Conservation (phyloP, 2,797 vertebrate genomes). For the Crenuchus spilurus region DNA sequence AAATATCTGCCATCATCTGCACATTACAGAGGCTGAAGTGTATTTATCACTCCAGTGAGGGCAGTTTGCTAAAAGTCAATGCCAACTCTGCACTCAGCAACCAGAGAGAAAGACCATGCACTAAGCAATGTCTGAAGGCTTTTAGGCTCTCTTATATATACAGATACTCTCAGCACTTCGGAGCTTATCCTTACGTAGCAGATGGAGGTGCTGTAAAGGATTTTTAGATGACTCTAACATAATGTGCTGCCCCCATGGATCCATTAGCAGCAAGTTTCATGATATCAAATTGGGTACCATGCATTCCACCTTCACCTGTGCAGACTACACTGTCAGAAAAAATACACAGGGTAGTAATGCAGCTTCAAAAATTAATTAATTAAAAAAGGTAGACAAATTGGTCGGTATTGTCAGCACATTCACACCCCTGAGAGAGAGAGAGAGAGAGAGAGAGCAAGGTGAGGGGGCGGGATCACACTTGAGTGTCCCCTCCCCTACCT, state of each 20-base stretch:
- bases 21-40: not conserved
- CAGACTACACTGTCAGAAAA: no score
- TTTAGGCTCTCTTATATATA: not conserved
- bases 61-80: constrained; percentile 45
- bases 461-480: no score
- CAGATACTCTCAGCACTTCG: not conserved
- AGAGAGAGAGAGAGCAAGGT: no score
- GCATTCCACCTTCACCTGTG: constrained; percentile 7
- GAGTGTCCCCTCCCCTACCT: no score
- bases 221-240: constrained; percentile 33
- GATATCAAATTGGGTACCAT: constrained; percentile 3
- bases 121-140: not conserved
- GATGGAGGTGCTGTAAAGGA: constrained; percentile 23
- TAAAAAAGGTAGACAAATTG: no score
- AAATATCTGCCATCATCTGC: not conserved
- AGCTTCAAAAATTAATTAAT: not conserved
- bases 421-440: no score
- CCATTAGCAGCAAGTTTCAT: constrained; percentile 30
- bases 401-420: not conserved
- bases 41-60: not conserved
- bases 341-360: constrained; percentile 14
- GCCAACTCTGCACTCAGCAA: constrained; percentile 31
- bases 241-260: constrained; percentile 26
- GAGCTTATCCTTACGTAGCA: not conserved
- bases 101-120: constrained; percentile 14